Conservation (phyloP, 2,113 vertebrate species). For the Mystacornis crossleyi region DNA sequence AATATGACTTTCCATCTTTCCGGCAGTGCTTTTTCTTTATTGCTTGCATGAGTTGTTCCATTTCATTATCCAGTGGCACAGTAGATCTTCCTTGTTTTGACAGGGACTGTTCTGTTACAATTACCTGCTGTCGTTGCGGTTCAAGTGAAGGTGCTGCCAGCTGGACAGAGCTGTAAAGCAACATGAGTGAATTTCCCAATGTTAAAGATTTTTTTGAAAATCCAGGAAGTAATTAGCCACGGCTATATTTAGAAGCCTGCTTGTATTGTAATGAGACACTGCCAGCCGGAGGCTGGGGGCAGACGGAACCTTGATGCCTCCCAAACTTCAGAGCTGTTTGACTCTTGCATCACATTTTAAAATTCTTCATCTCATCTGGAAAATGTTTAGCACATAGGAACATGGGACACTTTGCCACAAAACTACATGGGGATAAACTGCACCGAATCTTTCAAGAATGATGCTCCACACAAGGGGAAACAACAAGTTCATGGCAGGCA, state of each 20-base stretch:
- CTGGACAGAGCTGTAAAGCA: slow-evolving; percentile 55
- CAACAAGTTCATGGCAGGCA: background rate
- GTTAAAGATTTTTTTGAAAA: slow-evolving; percentile 38
- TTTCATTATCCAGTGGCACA: slow-evolving; percentile 56
- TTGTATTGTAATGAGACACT: background rate
- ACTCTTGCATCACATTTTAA: background rate
- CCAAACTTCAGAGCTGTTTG: background rate
- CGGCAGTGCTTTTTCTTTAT: slow-evolving; percentile 11
- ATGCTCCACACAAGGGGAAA: background rate
- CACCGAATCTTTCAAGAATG: background rate
- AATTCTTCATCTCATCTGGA: background rate
- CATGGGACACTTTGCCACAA: background rate
- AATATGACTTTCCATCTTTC: slow-evolving; percentile 11
- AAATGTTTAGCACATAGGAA: background rate
- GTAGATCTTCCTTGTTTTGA: slow-evolving; percentile 44
- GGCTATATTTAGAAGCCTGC: slow-evolving; percentile 27
- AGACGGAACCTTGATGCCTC: background rate
- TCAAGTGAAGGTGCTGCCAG: slow-evolving; percentile 54
- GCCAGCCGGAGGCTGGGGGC: background rate
- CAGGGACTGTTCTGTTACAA: slow-evolving; percentile 57
- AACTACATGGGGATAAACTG: background rate
- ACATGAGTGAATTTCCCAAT: slow-evolving; percentile 14
- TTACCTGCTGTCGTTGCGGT: slow-evolving; percentile 66
- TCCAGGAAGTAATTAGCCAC: slow-evolving; percentile 43
- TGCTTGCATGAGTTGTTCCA: slow-evolving; percentile 39